A percentile compares a stretch with the other conserved stretches of the same genome.
Conservation (phyloP, 1,140 invertebrate genomes). For the Pectinophora gossypiella region DNA sequence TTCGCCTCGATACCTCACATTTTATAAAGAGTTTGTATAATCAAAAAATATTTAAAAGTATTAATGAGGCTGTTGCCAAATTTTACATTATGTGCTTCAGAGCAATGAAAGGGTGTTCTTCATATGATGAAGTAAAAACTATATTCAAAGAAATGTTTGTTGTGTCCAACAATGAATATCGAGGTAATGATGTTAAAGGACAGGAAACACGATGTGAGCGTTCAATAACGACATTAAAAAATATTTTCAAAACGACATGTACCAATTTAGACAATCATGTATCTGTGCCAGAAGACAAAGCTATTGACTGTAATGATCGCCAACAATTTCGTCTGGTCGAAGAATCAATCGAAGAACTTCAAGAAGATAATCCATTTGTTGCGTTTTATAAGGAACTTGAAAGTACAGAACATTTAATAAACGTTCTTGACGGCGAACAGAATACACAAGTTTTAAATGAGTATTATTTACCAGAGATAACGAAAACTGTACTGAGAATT, state of each 20-base stretch:
- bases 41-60: slow-evolving; percentile 1
- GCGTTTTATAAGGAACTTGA: not conserved
- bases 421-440: not conserved
- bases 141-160: not conserved
- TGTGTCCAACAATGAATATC: slow-evolving; percentile 1
- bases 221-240: slow-evolving; percentile 1
- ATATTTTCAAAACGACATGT: not conserved
- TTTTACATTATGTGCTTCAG: not conserved
- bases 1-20: slow-evolving; percentile 3
- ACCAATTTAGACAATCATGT: not conserved
- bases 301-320: too few relatives aligned
- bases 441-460: not conserved
- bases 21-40: slow-evolving; percentile 2
- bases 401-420: not conserved
- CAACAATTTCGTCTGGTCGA: not conserved
- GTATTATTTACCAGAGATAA: slow-evolving; percentile 1
- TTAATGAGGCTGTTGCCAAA: not conserved
- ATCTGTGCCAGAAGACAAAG: too few relatives aligned
- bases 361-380: not conserved
- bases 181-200: not conserved
- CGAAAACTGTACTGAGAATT: not conserved
- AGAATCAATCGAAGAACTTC: not conserved
- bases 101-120: not conserved
- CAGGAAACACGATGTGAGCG: slow-evolving; percentile 3
- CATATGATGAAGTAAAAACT: not conserved